phyloP scores from a whole-genome alignment of 2,888 invertebrate species.

The Clivina fossor region DNA sequence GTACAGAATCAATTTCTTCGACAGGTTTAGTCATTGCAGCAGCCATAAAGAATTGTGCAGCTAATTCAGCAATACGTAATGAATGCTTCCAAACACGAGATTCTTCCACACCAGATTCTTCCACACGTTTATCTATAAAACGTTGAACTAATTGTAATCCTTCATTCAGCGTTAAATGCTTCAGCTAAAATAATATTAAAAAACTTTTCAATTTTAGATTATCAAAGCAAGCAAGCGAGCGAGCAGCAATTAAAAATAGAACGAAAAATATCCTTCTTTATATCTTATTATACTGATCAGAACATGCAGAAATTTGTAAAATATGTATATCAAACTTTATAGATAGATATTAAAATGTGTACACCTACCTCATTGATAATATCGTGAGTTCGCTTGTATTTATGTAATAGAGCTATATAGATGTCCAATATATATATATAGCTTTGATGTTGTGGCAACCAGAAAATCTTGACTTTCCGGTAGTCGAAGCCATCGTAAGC shows the following conservation, averaged over 20 bases:
- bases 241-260: no score
- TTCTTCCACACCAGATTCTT: no score
- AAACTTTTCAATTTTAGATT: not conserved
- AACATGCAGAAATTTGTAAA: not conserved
- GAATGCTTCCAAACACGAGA: conserved; percentile 60
- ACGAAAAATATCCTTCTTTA: no score
- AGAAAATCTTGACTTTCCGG: conserved; percentile 47
- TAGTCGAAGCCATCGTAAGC: conserved; percentile 50
- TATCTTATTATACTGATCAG: no score
- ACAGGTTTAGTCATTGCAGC: conserved; percentile 58
- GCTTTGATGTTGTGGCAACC: conserved; percentile 52
- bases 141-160: conserved; percentile 59
- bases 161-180: conserved; percentile 58
- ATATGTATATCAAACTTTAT: not conserved
- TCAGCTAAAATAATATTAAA: conserved; percentile 52
- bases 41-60: conserved; percentile 59
- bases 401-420: conserved; percentile 61
- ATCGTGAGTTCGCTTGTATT: conserved; percentile 58
- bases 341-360: not conserved
- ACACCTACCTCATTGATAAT: conserved; percentile 56
- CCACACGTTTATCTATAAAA: conserved; percentile 53
- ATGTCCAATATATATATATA: conserved; percentile 63
- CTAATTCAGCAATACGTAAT: conserved; percentile 58
- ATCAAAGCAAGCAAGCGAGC: not conserved
- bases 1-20: conserved; percentile 46